phyloP scores from a whole-genome alignment of 2,888 invertebrate genomes.

The Caenorhabditis sp. region DNA sequence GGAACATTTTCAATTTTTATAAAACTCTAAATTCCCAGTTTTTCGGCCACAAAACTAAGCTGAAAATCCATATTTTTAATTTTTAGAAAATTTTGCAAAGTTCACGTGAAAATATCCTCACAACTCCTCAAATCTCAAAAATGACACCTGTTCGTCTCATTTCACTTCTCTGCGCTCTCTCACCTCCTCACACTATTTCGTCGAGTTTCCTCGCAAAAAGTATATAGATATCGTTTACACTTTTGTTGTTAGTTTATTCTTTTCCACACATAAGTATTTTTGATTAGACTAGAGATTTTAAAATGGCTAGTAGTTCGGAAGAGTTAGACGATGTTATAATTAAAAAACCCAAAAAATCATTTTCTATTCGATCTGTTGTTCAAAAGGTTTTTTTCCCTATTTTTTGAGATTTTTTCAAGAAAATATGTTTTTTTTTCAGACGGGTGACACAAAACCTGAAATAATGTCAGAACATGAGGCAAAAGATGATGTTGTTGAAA shows the following conservation, averaged over 20 bases:
- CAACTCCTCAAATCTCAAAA: neutral
- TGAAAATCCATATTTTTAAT: too few species aligned
- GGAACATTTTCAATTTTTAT: too few species aligned
- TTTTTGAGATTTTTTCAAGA: neutral
- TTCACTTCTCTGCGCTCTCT: neutral
- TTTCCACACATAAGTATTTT: neutral
- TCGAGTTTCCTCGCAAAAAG: neutral
- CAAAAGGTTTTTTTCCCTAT: neutral
- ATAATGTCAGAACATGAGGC: constrained; percentile 22
- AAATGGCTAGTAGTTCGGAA: neutral
- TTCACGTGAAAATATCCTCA: neutral
- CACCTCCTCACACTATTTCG: neutral
- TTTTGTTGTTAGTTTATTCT: neutral
- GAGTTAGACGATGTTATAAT: neutral
- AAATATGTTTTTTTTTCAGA: constrained; percentile 12
- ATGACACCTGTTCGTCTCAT: neutral
- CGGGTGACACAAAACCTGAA: constrained; percentile 23
- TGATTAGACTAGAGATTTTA: neutral
- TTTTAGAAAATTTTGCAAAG: too few species aligned
- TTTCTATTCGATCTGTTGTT: constrained; percentile 26
- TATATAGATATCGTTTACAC: too few species aligned
- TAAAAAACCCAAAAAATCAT: constrained; percentile 5
- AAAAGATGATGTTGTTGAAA: constrained; percentile 28
- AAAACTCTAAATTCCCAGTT: too few species aligned
- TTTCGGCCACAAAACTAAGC: too few species aligned